Evolutionary conservation across 1,140 invertebrate genomes (phyloP).

Genomic region (Cotesia glomerata): DNA sequence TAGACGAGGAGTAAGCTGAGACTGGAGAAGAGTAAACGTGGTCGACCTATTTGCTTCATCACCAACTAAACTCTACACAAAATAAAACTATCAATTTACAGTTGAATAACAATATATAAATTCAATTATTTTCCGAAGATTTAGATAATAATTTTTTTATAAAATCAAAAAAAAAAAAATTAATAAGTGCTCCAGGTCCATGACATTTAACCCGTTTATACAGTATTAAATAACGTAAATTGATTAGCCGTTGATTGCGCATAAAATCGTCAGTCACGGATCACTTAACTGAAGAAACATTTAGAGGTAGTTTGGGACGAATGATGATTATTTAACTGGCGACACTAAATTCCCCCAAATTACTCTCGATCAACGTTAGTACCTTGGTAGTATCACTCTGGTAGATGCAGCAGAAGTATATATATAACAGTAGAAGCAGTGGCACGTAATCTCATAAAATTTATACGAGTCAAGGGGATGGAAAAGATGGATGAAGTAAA

Average conservation of each 20-base stretch:
- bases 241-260: neutral
- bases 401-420: no score
- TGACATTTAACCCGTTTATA: neutral
- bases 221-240: neutral
- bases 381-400: neutral
- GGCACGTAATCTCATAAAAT: no score
- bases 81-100: no score
- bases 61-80: slow-evolving; percentile 19
- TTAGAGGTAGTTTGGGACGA: neutral
- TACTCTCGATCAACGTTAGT: slow-evolving; percentile 19
- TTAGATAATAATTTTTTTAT: no score
- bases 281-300: neutral
- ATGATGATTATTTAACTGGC: neutral
- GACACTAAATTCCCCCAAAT: slow-evolving; percentile 30
- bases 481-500: no score
- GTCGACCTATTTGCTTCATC: slow-evolving; percentile 46
- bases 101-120: no score
- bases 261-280: neutral
- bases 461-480: no score
- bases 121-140: slow-evolving; percentile 11
- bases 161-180: no score
- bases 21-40: neutral
- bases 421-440: no score
- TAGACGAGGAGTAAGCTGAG: neutral
- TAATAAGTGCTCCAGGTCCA: no score